These are phyloP conservation scores for Auanema freiburgensis DNA, from an alignment of 2,888 invertebrate genomes.

Conservation along the genomic window DNA sequence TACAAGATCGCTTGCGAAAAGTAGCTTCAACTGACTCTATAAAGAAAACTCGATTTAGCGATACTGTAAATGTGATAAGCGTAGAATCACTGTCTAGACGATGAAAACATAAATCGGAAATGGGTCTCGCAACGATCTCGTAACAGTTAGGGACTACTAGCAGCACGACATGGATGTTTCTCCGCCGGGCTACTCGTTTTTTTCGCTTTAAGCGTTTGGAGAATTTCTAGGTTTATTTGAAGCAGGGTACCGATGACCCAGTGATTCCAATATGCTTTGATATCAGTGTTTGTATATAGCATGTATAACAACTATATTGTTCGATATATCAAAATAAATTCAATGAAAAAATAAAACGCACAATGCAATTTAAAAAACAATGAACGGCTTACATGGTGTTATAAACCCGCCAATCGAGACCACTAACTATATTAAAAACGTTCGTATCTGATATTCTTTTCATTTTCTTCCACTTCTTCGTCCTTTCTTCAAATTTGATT, in stretches of 20 bases:
- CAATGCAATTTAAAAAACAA: neutral
- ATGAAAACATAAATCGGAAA: slow-evolving; percentile 11
- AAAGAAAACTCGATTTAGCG: slow-evolving; percentile 43
- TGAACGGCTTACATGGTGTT: neutral
- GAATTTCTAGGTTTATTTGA: neutral
- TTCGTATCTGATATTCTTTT: neutral
- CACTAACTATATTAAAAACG: neutral
- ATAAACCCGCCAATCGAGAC: neutral
- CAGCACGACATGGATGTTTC: neutral
- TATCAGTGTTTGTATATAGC: slow-evolving; percentile 3
- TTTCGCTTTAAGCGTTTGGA: slow-evolving; percentile 3
- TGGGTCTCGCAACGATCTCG: slow-evolving; percentile 4
- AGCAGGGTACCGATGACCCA: slow-evolving; percentile 3
- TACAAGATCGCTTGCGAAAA: slow-evolving; percentile 19
- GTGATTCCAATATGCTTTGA: neutral
- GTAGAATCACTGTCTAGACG: slow-evolving; percentile 30
- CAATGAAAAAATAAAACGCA: too few species aligned
- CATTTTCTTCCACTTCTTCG: neutral
- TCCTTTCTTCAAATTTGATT: neutral
- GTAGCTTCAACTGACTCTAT: slow-evolving; percentile 33
- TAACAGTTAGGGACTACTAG: slow-evolving; percentile 2
- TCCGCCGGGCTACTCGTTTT: neutral
- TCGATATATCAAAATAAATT: too few species aligned
- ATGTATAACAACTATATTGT: neutral
- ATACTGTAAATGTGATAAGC: slow-evolving; percentile 45